Evolutionary conservation across 2,888 invertebrate species (phyloP).

Genomic region (Digitonthophagus gazella): DNA sequence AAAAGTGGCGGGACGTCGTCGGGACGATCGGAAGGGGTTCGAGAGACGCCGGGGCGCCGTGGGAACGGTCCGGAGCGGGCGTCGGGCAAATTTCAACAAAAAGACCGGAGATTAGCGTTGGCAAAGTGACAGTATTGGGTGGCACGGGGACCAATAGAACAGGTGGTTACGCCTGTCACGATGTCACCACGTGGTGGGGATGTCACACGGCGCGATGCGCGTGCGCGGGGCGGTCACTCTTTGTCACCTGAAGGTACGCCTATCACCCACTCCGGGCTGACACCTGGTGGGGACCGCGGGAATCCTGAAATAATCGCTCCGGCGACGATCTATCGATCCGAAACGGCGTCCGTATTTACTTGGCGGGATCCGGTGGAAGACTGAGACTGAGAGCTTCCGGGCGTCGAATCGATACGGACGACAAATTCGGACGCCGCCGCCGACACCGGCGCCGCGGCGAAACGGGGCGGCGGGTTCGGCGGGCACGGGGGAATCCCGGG

Average conservation of each 20-base stretch:
- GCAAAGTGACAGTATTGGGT: constrained; percentile 44
- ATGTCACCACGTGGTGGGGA: constrained; percentile 49
- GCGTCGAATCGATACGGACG: not conserved
- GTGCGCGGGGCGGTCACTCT: constrained; percentile 48
- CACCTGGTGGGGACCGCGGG: constrained; percentile 43
- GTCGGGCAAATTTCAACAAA: constrained; percentile 26
- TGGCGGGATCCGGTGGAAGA: no score
- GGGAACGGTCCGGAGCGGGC: constrained; percentile 27
- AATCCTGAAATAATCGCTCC: constrained; percentile 14
- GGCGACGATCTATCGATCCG: not conserved
- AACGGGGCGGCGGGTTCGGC: constrained; percentile 5
- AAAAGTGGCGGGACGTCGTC: not conserved
- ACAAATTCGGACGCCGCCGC: not conserved
- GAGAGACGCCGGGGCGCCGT: constrained; percentile 1
- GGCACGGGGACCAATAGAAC: constrained; percentile 48
- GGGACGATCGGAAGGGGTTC: constrained; percentile 1
- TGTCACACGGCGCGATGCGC: constrained; percentile 46
- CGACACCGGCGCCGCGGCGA: constrained; percentile 1
- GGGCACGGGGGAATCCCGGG: constrained; percentile 17
- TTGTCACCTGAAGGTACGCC: constrained; percentile 51
- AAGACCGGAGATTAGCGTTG: constrained; percentile 31
- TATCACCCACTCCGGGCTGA: constrained; percentile 46
- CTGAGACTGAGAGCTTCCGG: no score
- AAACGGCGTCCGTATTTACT: not conserved
- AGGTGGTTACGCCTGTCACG: constrained; percentile 51